Percentiles rank a stretch among this genome's conserved stretches.
Conservation (phyloP, 2,113 vertebrate genomes). For the Pipra filicauda region DNA sequence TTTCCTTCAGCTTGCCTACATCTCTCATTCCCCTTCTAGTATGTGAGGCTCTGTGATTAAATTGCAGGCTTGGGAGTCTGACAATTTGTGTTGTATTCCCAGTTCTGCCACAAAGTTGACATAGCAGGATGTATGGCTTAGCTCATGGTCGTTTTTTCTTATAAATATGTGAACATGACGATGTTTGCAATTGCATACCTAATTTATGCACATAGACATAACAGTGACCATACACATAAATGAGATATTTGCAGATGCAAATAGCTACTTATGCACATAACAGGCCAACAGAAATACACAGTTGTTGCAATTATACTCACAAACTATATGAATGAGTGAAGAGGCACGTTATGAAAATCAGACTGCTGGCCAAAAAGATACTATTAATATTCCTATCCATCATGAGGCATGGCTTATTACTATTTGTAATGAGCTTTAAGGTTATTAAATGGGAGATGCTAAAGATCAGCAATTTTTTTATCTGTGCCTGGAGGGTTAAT, state of each 20-base stretch:
- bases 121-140: background rate
- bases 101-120: background rate
- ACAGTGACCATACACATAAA: conserved; percentile 39
- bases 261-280: conserved; percentile 29
- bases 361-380: background rate
- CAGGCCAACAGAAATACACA: background rate
- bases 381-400: background rate
- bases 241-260: conserved; percentile 57
- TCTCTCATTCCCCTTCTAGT: background rate
- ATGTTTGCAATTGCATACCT: background rate
- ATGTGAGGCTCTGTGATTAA: background rate
- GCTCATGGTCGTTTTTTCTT: background rate
- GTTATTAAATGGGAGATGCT: background rate
- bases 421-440: conserved; percentile 7
- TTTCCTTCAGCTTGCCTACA: background rate
- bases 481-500: background rate
- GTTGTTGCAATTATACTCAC: conserved; percentile 30
- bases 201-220: conserved; percentile 11
- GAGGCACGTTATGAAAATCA: conserved; percentile 9
- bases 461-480: background rate
- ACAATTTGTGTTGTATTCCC: background rate
- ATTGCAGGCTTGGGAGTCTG: background rate
- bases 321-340: conserved; percentile 31
- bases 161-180: background rate
- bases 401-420: background rate